These are phyloP conservation scores for Pseudomyrmex gracilis DNA, from an alignment of 1,140 invertebrate species.

Conservation along the genomic window DNA sequence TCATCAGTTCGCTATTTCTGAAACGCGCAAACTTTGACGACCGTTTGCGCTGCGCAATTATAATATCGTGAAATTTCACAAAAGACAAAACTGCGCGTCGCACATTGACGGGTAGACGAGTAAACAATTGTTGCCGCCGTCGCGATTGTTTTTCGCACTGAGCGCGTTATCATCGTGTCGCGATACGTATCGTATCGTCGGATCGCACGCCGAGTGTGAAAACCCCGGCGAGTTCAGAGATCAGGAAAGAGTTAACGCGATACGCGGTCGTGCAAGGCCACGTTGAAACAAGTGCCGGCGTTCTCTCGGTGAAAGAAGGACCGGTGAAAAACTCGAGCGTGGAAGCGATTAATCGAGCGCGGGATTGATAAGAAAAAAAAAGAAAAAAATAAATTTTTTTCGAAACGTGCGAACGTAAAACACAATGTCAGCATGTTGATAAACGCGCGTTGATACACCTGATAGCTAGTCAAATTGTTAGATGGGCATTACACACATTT, in stretches of 20 bases:
- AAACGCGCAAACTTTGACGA: not conserved
- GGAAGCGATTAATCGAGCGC: not conserved
- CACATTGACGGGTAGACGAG: not conserved
- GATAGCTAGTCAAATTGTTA: constrained; percentile 71
- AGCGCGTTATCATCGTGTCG: constrained; percentile 51
- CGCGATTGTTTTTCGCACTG: constrained; percentile 57
- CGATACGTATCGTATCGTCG: constrained; percentile 4
- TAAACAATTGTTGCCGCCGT: not conserved
- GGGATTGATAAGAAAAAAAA: not conserved
- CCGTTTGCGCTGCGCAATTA: not conserved
- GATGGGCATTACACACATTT: constrained; percentile 68
- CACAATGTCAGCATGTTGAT: constrained; percentile 31
- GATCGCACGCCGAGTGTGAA: not conserved
- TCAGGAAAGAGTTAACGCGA: constrained; percentile 64
- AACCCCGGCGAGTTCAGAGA: constrained; percentile 48
- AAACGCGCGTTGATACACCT: not conserved
- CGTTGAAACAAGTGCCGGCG: constrained; percentile 51
- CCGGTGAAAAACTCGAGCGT: constrained; percentile 32
- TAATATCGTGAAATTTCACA: not conserved
- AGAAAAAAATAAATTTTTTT: not conserved
- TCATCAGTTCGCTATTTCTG: not conserved
- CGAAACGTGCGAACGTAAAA: constrained; percentile 7
- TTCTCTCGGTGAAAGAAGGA: constrained; percentile 15
- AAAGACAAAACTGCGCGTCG: not conserved
- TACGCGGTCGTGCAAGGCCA: constrained; percentile 59